phyloP scores from a whole-genome alignment of 2,797 vertebrate genomes.

The Semaprochilodus insignis region DNA sequence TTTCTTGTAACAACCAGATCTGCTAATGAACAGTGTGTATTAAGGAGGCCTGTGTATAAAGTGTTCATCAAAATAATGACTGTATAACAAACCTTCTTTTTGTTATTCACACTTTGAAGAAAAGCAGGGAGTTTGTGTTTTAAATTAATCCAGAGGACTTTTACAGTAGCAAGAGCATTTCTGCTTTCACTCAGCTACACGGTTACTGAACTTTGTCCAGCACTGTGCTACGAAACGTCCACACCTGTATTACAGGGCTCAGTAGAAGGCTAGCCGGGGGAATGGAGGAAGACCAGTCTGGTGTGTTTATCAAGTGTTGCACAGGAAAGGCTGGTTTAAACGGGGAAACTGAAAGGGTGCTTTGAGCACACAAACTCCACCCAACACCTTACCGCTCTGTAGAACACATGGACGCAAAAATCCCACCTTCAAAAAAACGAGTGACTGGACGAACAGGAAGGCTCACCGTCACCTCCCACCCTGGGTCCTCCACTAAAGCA shows the following conservation, averaged over 20 bases:
- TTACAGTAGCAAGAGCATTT: not conserved
- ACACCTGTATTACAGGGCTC: constrained; percentile 5
- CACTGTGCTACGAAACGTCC: not conserved
- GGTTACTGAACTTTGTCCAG: not conserved
- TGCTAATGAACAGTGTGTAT: too few relatives aligned
- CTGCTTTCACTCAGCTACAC: not conserved
- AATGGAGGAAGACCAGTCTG: constrained; percentile 47
- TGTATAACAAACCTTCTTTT: too few relatives aligned
- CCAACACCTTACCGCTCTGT: not conserved
- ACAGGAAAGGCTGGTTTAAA: constrained; percentile 13
- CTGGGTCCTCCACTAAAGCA: not conserved
- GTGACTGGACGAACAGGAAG: not conserved
- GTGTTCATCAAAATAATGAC: too few relatives aligned
- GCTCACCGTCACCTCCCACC: too few relatives aligned
- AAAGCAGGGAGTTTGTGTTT: too few relatives aligned
- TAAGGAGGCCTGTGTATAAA: too few relatives aligned
- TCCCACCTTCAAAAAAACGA: too few relatives aligned
- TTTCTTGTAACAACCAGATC: too few relatives aligned
- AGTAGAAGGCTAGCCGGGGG: not conserved
- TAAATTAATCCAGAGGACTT: not conserved
- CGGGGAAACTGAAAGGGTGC: constrained; percentile 1
- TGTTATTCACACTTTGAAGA: too few relatives aligned
- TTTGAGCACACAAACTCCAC: constrained; percentile 28
- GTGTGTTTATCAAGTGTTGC: constrained; percentile 30
- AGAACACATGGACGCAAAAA: not conserved